These are phyloP conservation scores for Chaetophractus vellerosus DNA, from an alignment of 2,797 vertebrate genomes.

Conservation along the genomic window DNA sequence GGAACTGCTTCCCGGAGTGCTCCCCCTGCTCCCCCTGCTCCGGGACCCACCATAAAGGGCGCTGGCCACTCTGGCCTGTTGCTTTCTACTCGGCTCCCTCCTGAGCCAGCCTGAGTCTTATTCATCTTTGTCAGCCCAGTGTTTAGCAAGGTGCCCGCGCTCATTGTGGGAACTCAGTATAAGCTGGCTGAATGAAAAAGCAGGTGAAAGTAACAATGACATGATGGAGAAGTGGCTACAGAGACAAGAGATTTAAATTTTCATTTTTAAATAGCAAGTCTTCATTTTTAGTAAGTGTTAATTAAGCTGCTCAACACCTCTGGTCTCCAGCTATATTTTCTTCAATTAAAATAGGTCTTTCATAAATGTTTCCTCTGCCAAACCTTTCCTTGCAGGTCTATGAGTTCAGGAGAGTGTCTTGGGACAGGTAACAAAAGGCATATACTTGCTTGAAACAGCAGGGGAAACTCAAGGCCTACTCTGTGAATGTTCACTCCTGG, in stretches of 20 bases:
- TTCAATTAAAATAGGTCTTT: constrained; percentile 68
- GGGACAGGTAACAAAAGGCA: constrained; percentile 36
- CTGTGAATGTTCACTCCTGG: neutral
- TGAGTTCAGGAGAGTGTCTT: neutral
- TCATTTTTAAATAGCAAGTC: constrained; percentile 69
- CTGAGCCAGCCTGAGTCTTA: neutral
- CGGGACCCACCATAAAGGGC: neutral
- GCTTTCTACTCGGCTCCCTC: neutral
- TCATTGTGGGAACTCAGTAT: neutral
- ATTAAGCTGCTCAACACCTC: constrained; percentile 69
- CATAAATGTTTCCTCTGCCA: neutral
- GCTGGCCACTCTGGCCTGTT: fast-evolving
- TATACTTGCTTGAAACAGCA: neutral
- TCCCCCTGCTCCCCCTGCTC: no score
- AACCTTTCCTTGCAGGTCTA: neutral
- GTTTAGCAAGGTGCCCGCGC: neutral
- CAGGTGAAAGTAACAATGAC: neutral
- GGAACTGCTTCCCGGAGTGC: neutral
- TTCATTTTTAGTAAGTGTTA: constrained; percentile 71
- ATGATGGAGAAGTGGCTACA: neutral
- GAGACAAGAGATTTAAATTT: constrained; percentile 50
- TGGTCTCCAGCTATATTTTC: constrained; percentile 60
- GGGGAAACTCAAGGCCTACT: neutral
- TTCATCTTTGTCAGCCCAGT: neutral
- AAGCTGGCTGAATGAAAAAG: constrained; percentile 37